Percentiles rank a stretch among this genome's conserved stretches.
These are phyloP conservation scores for Eurytoma californica DNA, from an alignment of 2,888 invertebrate genomes.

Conservation along the genomic window DNA sequence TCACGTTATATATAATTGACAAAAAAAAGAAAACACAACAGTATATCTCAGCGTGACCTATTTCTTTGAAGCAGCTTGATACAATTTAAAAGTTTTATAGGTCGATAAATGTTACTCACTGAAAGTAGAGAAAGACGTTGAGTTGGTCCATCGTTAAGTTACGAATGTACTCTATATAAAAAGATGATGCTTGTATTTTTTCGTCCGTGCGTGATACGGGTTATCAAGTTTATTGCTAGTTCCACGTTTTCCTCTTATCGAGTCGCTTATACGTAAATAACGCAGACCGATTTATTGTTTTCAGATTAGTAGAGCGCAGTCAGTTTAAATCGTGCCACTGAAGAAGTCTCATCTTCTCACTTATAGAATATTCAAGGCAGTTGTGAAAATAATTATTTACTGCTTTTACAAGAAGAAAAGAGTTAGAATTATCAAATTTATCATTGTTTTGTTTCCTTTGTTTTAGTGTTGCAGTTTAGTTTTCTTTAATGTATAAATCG, in stretches of 20 bases:
- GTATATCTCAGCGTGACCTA: no score
- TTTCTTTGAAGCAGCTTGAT: no score
- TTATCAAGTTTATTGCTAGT: conserved; percentile 38
- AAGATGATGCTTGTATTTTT: conserved; percentile 31
- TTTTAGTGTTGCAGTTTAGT: no score
- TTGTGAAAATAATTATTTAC: background rate
- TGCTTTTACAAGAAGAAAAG: no score
- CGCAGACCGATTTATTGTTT: conserved; percentile 41
- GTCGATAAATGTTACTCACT: no score
- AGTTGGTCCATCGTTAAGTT: conserved; percentile 9
- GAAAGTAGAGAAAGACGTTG: no score
- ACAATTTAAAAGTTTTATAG: no score
- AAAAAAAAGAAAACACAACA: no score
- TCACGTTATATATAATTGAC: no score
- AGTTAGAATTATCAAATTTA: no score
- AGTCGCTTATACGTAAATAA: conserved; percentile 44
- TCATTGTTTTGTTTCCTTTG: background rate
- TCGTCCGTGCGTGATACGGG: conserved; percentile 27
- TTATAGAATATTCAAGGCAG: background rate
- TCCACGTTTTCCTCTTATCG: conserved; percentile 26
- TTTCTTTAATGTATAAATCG: no score
- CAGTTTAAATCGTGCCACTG: conserved; percentile 26
- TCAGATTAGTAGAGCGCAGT: conserved; percentile 36
- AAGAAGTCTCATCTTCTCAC: conserved; percentile 23
- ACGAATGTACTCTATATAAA: conserved; percentile 6